Base-by-base conservation (phyloP, 2,797 vertebrate species). In the Labeo calbasu region DNA sequence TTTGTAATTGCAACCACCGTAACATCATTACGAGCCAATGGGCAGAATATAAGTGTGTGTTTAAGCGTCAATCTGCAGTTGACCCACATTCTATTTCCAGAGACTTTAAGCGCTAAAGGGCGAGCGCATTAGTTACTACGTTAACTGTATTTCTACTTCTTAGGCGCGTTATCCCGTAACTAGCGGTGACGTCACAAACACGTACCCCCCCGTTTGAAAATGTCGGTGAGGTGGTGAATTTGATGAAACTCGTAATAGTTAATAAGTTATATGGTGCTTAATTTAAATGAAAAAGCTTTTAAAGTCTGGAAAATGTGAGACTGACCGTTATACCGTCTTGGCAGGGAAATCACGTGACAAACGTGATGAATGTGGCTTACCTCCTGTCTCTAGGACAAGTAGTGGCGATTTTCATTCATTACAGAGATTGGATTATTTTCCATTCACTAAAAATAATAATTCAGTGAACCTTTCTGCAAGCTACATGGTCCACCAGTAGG, bases 51-150 rank as follows among this genome's bases (percentile, higher is more conserved):
- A 85, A 55, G 85, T 84, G 90, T 88, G 82, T 79, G 82, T 90
- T 86, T 83, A 25, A 61, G 88, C 90, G 90, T 93, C 93, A 46
- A 61, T 85, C 75, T 90, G 89, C 87, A 88, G 68, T 76, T 94
- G 93, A 94, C 94, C 94, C 92, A 94, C 89, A 93, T 94, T 93
- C 90, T 94, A 91, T 93, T 92, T 88, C 80, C 46, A n/a, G 57
- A 71, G 71, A 91, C 89, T 91, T 92, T 90, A 86, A 87, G 70
- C 82, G 88, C 90, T 89, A 85, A 86, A 90, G 87, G 85, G 79
- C 50, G 21, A 78, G 51, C 57, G 19, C 19, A 59, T 43, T 66
- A 36, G n/a, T 81, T 43, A 53, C 25, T 50, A 71, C 40, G 46
- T 25, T 79, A 51, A 78, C 7, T 21, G 7, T 77, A 50, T 43